Conservation (phyloP, 2,888 invertebrate species). For the Melieria picta region DNA sequence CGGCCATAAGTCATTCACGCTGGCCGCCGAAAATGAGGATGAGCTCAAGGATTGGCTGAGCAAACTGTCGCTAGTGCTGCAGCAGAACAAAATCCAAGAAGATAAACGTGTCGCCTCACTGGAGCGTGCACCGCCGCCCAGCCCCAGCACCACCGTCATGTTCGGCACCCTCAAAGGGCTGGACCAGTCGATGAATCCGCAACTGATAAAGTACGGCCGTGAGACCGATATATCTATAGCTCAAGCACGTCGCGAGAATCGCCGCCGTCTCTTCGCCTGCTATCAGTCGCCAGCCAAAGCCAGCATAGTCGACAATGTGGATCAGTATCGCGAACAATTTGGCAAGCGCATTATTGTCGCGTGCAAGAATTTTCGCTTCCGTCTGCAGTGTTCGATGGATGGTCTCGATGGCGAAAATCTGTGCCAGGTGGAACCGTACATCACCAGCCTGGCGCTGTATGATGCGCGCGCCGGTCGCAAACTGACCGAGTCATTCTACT, state of each 20-base stretch:
- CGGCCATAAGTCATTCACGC: conserved; percentile 84
- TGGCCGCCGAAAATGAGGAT: conserved; percentile 86
- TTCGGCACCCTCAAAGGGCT: conserved; percentile 88
- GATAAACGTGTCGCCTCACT: conserved; percentile 77
- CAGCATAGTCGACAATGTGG: conserved; percentile 69
- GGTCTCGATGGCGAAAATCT: conserved; percentile 72
- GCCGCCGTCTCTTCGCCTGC: conserved; percentile 81
- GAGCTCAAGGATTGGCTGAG: conserved; percentile 86
- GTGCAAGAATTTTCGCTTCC: conserved; percentile 85
- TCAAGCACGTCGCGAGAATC: conserved; percentile 80
- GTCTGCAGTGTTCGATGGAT: conserved; percentile 76
- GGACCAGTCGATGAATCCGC: conserved; percentile 93
- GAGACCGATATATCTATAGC: conserved; percentile 91
- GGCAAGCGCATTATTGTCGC: conserved; percentile 85
- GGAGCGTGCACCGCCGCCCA: conserved; percentile 72
- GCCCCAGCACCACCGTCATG: conserved; percentile 72
- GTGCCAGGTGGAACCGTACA: conserved; percentile 88
- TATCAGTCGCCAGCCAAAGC: conserved; percentile 68
- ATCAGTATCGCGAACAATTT: conserved; percentile 87
- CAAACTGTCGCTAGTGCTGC: conserved; percentile 84
- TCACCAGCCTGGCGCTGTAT: conserved; percentile 87
- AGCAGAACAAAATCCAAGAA: conserved; percentile 83
- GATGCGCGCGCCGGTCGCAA: conserved; percentile 89
- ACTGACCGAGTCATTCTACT: conserved; percentile 92
- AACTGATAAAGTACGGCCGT: conserved; percentile 87